Evolutionary conservation across 2,113 vertebrate genomes (phyloP).

Genomic region (Gasterosteus nipponicus): DNA sequence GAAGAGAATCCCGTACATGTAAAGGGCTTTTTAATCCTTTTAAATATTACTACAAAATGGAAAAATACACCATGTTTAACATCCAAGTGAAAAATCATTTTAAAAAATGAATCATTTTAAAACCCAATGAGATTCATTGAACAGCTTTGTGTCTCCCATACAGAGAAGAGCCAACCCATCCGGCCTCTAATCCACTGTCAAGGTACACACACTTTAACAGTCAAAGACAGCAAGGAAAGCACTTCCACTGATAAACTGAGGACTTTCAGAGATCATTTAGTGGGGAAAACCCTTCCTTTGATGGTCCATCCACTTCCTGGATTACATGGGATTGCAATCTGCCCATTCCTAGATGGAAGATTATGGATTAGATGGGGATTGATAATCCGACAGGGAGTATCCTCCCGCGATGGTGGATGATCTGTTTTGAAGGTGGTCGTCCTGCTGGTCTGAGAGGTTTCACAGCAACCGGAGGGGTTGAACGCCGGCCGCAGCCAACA

Average conservation of each 20-base stretch:
- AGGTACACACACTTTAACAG: background rate
- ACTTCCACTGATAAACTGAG: background rate
- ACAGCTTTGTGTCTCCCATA: background rate
- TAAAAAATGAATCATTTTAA: background rate
- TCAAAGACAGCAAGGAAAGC: background rate
- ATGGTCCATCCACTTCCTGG: slow-evolving; percentile 44
- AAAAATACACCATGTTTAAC: background rate
- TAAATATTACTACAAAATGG: background rate
- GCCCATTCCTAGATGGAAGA: slow-evolving; percentile 49
- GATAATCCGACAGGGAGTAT: slow-evolving; percentile 59
- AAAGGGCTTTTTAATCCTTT: background rate
- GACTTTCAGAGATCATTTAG: background rate
- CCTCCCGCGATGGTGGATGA: slow-evolving; percentile 33
- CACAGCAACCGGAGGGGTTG: slow-evolving; percentile 13
- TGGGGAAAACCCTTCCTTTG: background rate
- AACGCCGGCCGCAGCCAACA: slow-evolving; percentile 10
- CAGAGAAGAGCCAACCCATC: background rate
- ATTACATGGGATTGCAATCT: slow-evolving; percentile 66
- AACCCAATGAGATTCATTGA: background rate
- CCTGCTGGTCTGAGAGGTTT: slow-evolving; percentile 10
- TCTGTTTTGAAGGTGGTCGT: slow-evolving; percentile 25
- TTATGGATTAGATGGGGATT: slow-evolving; percentile 64
- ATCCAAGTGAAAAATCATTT: background rate
- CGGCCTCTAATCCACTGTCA: background rate
- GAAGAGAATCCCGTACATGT: background rate